Conservation (phyloP, 1,140 invertebrate species). For the Aradophagus sp. region DNA sequence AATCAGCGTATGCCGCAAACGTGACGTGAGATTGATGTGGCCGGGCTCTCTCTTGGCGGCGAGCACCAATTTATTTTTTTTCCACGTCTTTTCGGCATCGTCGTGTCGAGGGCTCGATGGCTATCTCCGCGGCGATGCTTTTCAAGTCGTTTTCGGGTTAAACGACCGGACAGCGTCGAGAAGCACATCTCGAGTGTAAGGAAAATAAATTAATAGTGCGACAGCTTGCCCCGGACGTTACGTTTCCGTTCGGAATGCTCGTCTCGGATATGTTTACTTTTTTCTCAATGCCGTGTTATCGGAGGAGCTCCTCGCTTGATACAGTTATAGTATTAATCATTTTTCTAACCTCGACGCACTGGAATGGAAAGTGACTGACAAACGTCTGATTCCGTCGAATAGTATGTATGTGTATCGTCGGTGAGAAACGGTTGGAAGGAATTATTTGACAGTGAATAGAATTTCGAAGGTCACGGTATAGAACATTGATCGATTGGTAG, state of each 20-base stretch:
- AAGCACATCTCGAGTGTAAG: background rate
- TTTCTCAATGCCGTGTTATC: background rate
- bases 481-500: too few relatives aligned
- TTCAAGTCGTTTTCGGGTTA: conserved; percentile 10
- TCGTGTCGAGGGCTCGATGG: conserved; percentile 21
- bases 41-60: conserved; percentile 9
- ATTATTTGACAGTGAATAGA: too few relatives aligned
- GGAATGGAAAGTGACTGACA: too few relatives aligned
- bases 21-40: conserved; percentile 32
- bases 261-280: background rate
- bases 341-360: background rate
- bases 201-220: conserved; percentile 19
- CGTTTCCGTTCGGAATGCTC: conserved; percentile 6
- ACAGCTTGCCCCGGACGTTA: background rate
- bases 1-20: conserved; percentile 24
- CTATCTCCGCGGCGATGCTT: conserved; percentile 1
- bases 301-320: background rate
- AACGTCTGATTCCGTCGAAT: too few relatives aligned
- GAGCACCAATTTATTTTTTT: conserved; percentile 7
- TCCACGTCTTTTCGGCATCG: conserved; percentile 21
- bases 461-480: too few relatives aligned
- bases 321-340: too few relatives aligned
- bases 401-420: too few relatives aligned
- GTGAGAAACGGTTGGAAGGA: too few relatives aligned
- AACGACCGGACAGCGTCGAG: conserved; percentile 3